A percentile compares a stretch with the other conserved stretches of the same genome.
Conservation (phyloP, 2,888 invertebrate genomes). For the Rhodophaea formosa region DNA sequence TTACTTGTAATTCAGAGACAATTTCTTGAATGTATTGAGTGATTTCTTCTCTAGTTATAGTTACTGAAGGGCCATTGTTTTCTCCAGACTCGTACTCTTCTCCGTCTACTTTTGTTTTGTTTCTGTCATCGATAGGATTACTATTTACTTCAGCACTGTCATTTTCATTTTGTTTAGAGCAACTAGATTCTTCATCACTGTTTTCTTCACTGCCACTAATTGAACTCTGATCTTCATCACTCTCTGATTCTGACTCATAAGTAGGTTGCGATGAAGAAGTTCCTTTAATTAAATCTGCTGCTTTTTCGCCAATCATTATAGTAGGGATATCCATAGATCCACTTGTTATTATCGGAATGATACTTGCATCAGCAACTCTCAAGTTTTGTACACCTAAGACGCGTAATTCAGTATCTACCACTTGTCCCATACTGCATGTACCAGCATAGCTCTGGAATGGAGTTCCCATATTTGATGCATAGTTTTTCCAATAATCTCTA, state of each 20-base stretch:
- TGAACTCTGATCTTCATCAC: neutral
- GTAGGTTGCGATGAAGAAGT: neutral
- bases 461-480: constrained; percentile 68
- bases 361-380: constrained; percentile 28
- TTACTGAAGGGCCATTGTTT: neutral
- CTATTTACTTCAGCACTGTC: no score
- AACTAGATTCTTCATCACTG: neutral
- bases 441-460: constrained; percentile 78
- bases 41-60: neutral
- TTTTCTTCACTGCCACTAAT: neutral
- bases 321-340: constrained; percentile 26
- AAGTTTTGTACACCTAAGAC: constrained; percentile 26
- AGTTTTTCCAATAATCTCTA: constrained; percentile 80
- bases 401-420: constrained; percentile 21
- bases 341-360: constrained; percentile 25
- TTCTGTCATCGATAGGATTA: no score
- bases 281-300: constrained; percentile 28
- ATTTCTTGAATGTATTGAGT: neutral
- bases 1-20: neutral
- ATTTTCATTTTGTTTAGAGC: no score
- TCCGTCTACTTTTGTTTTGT: no score
- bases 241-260: no score
- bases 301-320: constrained; percentile 30
- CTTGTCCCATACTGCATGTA: constrained; percentile 24
- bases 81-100: no score